These are phyloP conservation scores for Drosophila repletoides DNA, from an alignment of 1,140 invertebrate genomes.

Conservation along the genomic window DNA sequence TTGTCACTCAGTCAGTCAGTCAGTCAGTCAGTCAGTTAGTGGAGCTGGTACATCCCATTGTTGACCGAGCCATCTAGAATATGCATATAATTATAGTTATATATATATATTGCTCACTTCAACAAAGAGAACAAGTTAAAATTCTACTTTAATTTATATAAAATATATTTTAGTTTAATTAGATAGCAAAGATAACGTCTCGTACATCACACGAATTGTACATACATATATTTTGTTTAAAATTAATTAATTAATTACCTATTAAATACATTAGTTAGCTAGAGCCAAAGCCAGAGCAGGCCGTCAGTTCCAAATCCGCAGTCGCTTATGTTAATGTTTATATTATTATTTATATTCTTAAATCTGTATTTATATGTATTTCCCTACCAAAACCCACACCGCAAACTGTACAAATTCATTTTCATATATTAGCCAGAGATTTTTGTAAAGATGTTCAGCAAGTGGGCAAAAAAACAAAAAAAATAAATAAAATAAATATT, in stretches of 20 bases:
- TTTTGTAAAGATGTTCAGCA: too few relatives aligned
- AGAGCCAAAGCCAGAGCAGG: constrained; percentile 33
- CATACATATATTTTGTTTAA: constrained; percentile 4
- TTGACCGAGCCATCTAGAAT: constrained; percentile 45
- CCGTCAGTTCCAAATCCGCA: constrained; percentile 15
- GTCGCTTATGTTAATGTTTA: constrained; percentile 19
- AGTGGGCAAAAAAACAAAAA: too few relatives aligned
- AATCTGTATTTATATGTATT: constrained; percentile 25
- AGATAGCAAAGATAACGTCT: constrained; percentile 20
- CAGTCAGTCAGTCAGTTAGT: constrained; percentile 30
- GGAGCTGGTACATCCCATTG: constrained; percentile 46
- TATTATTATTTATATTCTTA: neutral
- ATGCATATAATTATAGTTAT: constrained; percentile 22
- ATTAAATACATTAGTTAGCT: constrained; percentile 2
- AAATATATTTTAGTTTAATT: constrained; percentile 8
- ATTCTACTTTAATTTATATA: neutral
- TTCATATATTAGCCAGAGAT: too few relatives aligned
- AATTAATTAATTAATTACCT: too few relatives aligned
- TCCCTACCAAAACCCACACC: neutral
- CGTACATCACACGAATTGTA: constrained; percentile 19
- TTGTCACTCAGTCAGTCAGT: neutral
- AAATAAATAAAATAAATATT: too few relatives aligned
- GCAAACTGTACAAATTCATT: too few relatives aligned
- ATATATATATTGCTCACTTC: neutral
- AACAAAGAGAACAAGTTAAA: neutral